Conservation (phyloP, 2,113 vertebrate genomes). For the Bettongia penicillata region DNA sequence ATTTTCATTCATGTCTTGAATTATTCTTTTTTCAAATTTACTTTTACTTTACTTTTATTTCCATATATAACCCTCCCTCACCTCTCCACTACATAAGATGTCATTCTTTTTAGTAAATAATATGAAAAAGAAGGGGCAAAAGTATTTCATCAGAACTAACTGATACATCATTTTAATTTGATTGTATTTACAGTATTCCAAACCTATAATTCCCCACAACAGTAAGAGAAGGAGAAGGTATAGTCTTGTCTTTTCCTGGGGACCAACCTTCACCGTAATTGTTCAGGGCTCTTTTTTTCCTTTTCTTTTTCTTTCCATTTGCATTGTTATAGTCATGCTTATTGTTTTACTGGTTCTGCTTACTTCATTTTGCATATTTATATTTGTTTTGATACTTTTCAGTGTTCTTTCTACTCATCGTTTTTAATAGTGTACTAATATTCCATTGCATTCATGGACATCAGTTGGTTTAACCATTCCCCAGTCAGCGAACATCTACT, state of each 20-base stretch:
- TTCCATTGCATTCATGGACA: background rate
- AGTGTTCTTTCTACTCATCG: too few relatives aligned
- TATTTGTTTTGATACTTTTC: background rate
- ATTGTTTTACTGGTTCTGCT: background rate
- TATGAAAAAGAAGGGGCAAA: background rate
- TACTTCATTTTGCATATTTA: background rate
- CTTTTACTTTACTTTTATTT: background rate
- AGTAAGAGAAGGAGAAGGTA: background rate
- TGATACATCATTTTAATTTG: background rate
- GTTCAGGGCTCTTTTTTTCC: too few relatives aligned
- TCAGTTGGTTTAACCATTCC: background rate
- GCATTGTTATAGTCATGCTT: background rate
- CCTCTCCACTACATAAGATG: background rate
- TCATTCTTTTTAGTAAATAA: background rate
- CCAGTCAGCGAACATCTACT: background rate
- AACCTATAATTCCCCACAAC: background rate
- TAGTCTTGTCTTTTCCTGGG: background rate
- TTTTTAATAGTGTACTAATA: background rate
- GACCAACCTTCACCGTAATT: background rate
- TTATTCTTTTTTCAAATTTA: background rate
- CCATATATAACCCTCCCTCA: background rate
- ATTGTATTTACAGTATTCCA: background rate
- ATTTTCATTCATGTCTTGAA: background rate
- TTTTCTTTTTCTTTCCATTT: background rate
- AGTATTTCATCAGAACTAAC: background rate